phyloP scores from a whole-genome alignment of 2,113 vertebrate genomes.

The Elaphurus davidianus region DNA sequence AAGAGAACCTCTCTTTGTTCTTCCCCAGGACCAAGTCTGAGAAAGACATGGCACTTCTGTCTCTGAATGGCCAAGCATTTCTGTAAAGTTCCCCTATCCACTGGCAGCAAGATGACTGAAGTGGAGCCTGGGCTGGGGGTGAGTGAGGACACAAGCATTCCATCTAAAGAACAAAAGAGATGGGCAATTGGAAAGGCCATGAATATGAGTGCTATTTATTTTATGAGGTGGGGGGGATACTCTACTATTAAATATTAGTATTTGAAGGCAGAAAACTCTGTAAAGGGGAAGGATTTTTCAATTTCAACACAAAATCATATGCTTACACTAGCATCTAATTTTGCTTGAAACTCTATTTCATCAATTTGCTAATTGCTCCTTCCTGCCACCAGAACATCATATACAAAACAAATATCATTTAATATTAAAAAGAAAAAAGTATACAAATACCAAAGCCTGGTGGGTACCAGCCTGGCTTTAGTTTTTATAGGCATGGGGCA shows the following conservation, averaged over 20 bases:
- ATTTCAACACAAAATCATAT: constrained; percentile 15
- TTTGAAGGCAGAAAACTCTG: background rate
- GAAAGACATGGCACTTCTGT: background rate
- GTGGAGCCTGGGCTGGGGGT: background rate
- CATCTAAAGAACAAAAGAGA: background rate
- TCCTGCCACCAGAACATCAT: background rate
- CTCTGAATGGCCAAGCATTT: background rate
- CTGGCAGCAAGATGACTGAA: background rate
- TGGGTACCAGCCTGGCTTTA: background rate
- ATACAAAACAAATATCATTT: background rate
- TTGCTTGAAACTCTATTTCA: background rate
- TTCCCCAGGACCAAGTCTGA: background rate
- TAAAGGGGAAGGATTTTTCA: constrained; percentile 21
- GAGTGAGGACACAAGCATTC: background rate
- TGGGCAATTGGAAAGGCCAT: background rate
- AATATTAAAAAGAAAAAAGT: constrained; percentile 23
- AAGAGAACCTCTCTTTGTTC: background rate
- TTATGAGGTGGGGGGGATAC: background rate
- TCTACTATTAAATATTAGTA: constrained; percentile 26
- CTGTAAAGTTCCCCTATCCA: background rate
- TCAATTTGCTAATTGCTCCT: constrained; percentile 3
- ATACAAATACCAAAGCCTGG: background rate
- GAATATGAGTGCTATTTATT: background rate
- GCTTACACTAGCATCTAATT: constrained; percentile 3
- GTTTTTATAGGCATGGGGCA: background rate